Evolutionary conservation across 2,113 vertebrate genomes (phyloP).

Genomic region (Climacteris rufus): DNA sequence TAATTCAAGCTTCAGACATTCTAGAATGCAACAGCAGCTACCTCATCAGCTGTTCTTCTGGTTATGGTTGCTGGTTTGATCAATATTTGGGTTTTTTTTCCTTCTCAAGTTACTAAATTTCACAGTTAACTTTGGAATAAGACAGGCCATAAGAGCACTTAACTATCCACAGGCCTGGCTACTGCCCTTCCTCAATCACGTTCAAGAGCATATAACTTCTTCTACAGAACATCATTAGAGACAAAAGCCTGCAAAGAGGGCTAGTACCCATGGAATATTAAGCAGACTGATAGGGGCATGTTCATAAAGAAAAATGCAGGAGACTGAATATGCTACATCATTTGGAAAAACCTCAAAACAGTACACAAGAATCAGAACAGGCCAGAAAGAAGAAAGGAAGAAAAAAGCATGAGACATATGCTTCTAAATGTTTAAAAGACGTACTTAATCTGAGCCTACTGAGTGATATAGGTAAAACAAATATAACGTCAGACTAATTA

Average conservation of each 20-base stretch:
- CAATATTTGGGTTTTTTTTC: neutral
- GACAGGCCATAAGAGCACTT: neutral
- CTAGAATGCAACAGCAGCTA: neutral
- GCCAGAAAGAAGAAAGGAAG: neutral
- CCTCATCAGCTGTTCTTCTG: neutral
- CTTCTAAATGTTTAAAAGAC: neutral
- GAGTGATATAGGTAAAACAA: neutral
- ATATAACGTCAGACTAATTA: neutral
- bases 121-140: neutral
- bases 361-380: neutral
- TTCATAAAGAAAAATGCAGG: neutral
- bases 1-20: neutral
- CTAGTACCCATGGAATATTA: neutral
- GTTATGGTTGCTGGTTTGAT: neutral
- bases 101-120: neutral
- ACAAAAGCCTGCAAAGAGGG: neutral
- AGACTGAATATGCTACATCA: neutral
- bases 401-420: neutral
- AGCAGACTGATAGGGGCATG: neutral
- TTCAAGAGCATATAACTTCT: neutral
- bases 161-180: neutral
- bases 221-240: neutral
- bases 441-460: neutral
- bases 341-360: neutral
- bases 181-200: neutral